A percentile compares a stretch with the other conserved stretches of the same genome.
Conservation (phyloP, 2,888 invertebrate species). For the Eupelmus urozonus region DNA sequence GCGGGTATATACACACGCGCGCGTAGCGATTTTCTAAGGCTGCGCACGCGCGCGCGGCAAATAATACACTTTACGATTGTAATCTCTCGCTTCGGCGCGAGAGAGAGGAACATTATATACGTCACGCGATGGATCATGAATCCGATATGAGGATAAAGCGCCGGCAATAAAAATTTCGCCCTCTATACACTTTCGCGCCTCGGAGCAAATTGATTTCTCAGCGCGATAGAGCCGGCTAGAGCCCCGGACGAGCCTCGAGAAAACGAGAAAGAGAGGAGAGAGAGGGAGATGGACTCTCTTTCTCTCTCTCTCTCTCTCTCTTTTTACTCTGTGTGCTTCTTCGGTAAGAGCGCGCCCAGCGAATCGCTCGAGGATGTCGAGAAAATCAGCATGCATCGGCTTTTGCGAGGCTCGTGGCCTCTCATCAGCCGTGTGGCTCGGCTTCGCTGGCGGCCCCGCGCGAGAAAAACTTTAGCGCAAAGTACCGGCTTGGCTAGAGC, state of each 20-base stretch:
- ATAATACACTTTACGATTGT: conserved; percentile 27
- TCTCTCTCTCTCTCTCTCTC: too few species aligned
- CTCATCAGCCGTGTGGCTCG: not conserved
- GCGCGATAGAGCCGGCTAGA: conserved; percentile 56
- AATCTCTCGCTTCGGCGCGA: conserved; percentile 1
- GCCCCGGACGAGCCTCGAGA: too few species aligned
- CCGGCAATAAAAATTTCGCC: conserved; percentile 49
- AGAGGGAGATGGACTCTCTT: conserved; percentile 37
- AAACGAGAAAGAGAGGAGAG: conserved; percentile 38
- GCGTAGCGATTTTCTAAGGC: not conserved
- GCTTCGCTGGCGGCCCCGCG: not conserved
- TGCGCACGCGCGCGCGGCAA: conserved; percentile 7
- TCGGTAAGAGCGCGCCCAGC: not conserved
- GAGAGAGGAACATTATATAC: conserved; percentile 12
- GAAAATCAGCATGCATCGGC: conserved; percentile 23
- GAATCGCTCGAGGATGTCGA: conserved; percentile 34
- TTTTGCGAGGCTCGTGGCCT: not conserved
- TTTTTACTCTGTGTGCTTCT: not conserved
- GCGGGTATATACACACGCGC: too few species aligned
- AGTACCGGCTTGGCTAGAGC: not conserved
- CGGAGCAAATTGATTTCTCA: conserved; percentile 61
- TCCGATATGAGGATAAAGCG: conserved; percentile 56
- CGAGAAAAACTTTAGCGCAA: not conserved
- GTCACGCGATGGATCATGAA: conserved; percentile 51
- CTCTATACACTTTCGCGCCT: conserved; percentile 51